These are phyloP conservation scores for Procambarus clarkii DNA, from an alignment of 1,140 invertebrate genomes.

Conservation along the genomic window DNA sequence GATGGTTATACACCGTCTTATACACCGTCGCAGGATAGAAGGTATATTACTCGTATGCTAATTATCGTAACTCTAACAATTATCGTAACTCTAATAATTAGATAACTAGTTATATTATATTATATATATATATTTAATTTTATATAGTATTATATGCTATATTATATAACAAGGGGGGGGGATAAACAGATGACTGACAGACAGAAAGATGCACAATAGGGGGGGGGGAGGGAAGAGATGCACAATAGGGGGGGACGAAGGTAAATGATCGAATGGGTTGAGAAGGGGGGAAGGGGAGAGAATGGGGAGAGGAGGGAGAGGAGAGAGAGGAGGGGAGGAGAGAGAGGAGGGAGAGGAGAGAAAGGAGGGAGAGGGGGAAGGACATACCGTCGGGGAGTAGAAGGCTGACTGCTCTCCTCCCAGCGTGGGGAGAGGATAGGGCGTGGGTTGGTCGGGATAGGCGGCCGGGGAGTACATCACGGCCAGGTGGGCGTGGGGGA, in stretches of 20 bases:
- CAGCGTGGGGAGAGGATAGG: constrained; percentile 72
- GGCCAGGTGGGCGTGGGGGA: constrained; percentile 64
- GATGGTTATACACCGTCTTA: too few relatives aligned
- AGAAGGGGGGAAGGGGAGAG: not conserved
- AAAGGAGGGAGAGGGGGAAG: not conserved
- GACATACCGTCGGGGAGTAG: constrained; percentile 78
- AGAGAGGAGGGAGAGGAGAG: not conserved
- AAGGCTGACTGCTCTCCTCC: constrained; percentile 76
- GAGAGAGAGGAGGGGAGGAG: not conserved
- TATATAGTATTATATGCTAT: too few relatives aligned
- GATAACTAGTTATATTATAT: too few relatives aligned
- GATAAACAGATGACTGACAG: too few relatives aligned
- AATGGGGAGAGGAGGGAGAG: not conserved
- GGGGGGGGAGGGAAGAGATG: too few relatives aligned
- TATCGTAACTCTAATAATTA: not conserved
- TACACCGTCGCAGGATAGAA: too few relatives aligned
- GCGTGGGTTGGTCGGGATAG: constrained; percentile 69
- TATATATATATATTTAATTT: too few relatives aligned
- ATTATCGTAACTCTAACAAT: not conserved
- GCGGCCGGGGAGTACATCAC: constrained; percentile 71
- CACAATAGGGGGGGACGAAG: too few relatives aligned
- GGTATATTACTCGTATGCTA: not conserved
- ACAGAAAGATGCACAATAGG: too few relatives aligned
- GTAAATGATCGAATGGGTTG: not conserved
- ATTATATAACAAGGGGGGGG: too few relatives aligned